Evolutionary conservation across 2,113 vertebrate species (phyloP).

Genomic region (Microtus montanus): DNA sequence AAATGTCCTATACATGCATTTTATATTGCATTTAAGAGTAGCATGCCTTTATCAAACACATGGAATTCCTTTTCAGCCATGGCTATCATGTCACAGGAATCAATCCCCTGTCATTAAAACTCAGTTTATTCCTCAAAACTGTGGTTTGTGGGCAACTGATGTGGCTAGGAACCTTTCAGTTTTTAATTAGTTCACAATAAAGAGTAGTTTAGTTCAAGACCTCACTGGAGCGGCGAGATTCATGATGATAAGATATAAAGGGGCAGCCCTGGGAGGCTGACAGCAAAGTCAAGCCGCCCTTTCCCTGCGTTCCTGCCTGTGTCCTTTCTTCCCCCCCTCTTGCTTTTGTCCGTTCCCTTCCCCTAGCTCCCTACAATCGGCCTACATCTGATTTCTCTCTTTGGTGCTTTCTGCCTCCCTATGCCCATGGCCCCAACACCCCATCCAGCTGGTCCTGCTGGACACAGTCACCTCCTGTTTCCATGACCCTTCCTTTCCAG

Average conservation of each 20-base stretch:
- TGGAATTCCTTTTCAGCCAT: neutral
- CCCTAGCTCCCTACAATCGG: neutral
- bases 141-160: neutral
- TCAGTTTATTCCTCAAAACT: neutral
- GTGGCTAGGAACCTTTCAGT: neutral
- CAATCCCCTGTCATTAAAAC: constrained; percentile 24
- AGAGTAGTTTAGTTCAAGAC: constrained; percentile 23
- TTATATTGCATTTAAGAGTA: neutral
- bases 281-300: neutral
- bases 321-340: neutral
- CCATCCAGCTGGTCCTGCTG: neutral
- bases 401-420: neutral
- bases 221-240: neutral
- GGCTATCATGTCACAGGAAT: neutral
- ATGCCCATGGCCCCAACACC: neutral
- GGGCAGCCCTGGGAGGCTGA: neutral
- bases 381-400: neutral
- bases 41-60: neutral
- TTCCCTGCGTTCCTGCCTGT: neutral
- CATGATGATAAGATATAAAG: neutral
- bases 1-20: neutral
- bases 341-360: neutral
- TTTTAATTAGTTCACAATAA: constrained; percentile 43
- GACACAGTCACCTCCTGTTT: neutral
- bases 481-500: neutral